Conservation (phyloP, 2,888 invertebrate genomes). For the Tipula confusa region DNA sequence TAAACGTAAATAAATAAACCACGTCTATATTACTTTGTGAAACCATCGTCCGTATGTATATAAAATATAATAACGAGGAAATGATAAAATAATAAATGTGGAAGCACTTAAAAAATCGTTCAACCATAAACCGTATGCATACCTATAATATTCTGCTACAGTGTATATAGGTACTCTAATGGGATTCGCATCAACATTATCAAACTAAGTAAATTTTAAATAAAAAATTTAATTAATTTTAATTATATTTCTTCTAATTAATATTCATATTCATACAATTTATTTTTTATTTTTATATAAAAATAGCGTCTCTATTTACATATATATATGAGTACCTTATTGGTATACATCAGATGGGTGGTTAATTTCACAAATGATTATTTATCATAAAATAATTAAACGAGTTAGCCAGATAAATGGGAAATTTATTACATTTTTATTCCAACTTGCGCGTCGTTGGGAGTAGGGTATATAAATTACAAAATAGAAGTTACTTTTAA, state of each 20-base stretch:
- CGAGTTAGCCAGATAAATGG: not conserved
- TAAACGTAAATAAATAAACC: not conserved
- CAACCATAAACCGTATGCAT: not conserved
- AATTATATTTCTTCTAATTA: not conserved
- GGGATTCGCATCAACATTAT: not conserved
- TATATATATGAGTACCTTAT: not conserved
- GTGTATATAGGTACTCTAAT: too few species aligned
- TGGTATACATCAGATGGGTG: not conserved
- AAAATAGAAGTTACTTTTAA: not conserved
- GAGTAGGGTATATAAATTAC: not conserved
- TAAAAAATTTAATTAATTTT: not conserved
- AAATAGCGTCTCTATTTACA: not conserved
- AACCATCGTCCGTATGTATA: too few species aligned
- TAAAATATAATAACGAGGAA: not conserved
- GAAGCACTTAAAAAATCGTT: not conserved
- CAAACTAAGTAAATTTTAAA: not conserved
- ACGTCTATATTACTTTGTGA: not conserved
- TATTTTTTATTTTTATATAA: not conserved
- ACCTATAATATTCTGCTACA: not conserved
- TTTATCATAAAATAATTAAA: not conserved
- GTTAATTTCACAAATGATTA: not conserved
- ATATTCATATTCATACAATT: not conserved
- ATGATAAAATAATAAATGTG: not conserved
- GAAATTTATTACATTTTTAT: not conserved
- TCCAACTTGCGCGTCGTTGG: not conserved